A percentile compares a stretch with the other conserved stretches of the same genome.
These are phyloP conservation scores for Aphodius sticticus DNA, from an alignment of 2,888 invertebrate genomes.

Conservation along the genomic window DNA sequence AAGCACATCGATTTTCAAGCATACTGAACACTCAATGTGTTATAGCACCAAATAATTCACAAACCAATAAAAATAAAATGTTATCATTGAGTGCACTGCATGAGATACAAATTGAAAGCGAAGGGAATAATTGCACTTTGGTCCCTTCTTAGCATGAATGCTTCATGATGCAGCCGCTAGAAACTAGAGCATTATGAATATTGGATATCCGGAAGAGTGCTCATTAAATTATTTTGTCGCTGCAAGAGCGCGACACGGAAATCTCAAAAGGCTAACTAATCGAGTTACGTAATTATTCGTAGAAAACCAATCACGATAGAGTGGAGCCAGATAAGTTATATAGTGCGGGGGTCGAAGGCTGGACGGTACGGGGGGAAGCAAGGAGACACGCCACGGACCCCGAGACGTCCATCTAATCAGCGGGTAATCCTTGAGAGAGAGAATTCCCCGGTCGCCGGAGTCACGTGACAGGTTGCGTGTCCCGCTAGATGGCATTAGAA, in stretches of 20 bases:
- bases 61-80: neutral
- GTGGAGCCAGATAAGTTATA: neutral
- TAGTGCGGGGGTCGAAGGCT: neutral
- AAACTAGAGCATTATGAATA: neutral
- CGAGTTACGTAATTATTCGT: slow-evolving; percentile 18
- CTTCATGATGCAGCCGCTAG: neutral
- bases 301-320: slow-evolving; percentile 20
- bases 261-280: slow-evolving; percentile 21
- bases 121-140: neutral
- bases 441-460: slow-evolving; percentile 17
- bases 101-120: neutral
- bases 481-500: slow-evolving; percentile 26
- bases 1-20: neutral
- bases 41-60: neutral
- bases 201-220: neutral
- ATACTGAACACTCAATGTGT: neutral
- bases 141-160: neutral
- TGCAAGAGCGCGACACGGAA: neutral
- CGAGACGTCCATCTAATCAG: slow-evolving; percentile 25
- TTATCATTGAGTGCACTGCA: neutral
- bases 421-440: slow-evolving; percentile 24
- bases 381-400: slow-evolving; percentile 8
- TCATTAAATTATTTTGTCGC: neutral
- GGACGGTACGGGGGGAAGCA: neutral
- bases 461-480: slow-evolving; percentile 29